These are phyloP conservation scores for Agrotis puta DNA, from an alignment of 2,888 invertebrate genomes.

Conservation along the genomic window DNA sequence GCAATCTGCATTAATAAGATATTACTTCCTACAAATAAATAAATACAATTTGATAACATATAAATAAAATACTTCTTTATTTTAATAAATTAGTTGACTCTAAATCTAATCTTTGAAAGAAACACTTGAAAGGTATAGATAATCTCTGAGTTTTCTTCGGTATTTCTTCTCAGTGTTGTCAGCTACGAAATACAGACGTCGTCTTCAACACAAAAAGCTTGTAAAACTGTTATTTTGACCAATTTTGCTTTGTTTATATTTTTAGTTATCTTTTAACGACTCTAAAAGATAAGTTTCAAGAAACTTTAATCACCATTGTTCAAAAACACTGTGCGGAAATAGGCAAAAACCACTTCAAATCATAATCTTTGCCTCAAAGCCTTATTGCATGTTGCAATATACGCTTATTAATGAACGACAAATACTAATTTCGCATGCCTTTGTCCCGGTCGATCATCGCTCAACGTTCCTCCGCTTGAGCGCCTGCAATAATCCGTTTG, in stretches of 20 bases:
- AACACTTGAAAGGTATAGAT: too few species aligned
- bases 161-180: not conserved
- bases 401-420: slow-evolving; percentile 79
- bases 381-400: slow-evolving; percentile 66
- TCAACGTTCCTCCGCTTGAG: slow-evolving; percentile 65
- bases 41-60: too few species aligned
- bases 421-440: slow-evolving; percentile 83
- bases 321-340: not conserved
- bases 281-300: too few species aligned
- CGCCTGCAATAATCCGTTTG: slow-evolving; percentile 72
- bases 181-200: not conserved
- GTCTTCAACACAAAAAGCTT: not conserved
- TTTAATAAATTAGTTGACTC: too few species aligned
- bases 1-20: too few species aligned
- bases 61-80: too few species aligned
- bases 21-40: too few species aligned
- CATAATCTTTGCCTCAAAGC: slow-evolving; percentile 64
- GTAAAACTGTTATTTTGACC: not conserved
- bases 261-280: not conserved
- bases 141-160: not conserved
- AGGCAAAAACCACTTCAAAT: slow-evolving; percentile 12
- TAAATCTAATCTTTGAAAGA: not conserved
- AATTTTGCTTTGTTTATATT: too few species aligned
- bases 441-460: slow-evolving; percentile 72
- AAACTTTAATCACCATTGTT: not conserved